Evolutionary conservation across 2,888 invertebrate genomes (phyloP).

Genomic region (Mesorhabditis spiculigera): DNA sequence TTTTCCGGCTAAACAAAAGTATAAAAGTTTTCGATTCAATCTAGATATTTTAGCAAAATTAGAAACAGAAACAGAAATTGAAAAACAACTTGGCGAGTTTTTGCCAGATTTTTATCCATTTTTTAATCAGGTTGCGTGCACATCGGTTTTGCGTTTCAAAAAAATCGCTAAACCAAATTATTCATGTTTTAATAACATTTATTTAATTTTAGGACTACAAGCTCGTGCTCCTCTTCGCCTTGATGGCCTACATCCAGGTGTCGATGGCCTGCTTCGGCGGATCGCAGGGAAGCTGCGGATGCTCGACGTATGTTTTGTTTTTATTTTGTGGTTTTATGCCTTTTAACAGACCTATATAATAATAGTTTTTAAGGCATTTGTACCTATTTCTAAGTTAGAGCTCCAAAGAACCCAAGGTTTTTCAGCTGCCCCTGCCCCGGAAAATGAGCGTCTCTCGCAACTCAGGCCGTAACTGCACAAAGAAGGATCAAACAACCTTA

Average conservation of each 20-base stretch:
- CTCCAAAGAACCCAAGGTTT: background rate
- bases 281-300: background rate
- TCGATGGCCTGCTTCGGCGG: slow-evolving; percentile 5
- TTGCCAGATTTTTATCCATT: no score
- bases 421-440: slow-evolving; percentile 2
- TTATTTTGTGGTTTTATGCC: no score
- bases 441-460: background rate
- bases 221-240: background rate
- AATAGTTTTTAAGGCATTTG: no score
- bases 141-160: background rate
- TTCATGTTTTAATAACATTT: background rate
- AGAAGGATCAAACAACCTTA: no score
- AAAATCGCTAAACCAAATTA: background rate
- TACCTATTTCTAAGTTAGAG: no score
- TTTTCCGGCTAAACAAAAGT: background rate
- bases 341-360: no score
- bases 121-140: no score
- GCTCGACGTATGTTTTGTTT: background rate
- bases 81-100: no score
- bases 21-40: no score
- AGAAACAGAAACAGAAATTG: no score
- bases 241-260: background rate
- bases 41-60: no score
- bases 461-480: no score
- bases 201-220: slow-evolving; percentile 3